Percentiles rank a stretch among this genome's conserved stretches.
phyloP scores from a whole-genome alignment of 1,140 invertebrate genomes.

The Meteorus sp. region DNA sequence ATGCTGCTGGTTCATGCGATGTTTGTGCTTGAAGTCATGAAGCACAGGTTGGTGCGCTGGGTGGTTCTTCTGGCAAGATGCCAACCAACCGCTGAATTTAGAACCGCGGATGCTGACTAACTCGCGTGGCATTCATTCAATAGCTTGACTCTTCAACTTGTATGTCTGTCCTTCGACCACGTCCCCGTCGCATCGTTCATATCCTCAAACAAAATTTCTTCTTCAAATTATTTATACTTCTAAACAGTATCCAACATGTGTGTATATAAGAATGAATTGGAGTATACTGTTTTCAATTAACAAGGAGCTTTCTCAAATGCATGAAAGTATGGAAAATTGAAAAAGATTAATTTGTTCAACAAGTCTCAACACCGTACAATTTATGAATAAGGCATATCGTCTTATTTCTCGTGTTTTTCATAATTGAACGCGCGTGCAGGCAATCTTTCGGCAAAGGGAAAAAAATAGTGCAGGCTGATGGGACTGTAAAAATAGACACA shows the following conservation, averaged over 20 bases:
- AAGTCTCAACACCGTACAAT: no score
- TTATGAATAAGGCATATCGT: no score
- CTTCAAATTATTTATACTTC: no score
- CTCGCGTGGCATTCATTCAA: constrained; percentile 59
- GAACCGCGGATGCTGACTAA: constrained; percentile 58
- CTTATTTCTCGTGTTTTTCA: not conserved
- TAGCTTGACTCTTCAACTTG: constrained; percentile 24
- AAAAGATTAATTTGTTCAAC: no score
- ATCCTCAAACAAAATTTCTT: no score
- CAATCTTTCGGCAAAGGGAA: constrained; percentile 8
- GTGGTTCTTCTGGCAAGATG: constrained; percentile 56
- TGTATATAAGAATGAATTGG: no score
- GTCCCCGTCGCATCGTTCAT: no score
- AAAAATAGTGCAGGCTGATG: not conserved
- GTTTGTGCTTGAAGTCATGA: constrained; percentile 1
- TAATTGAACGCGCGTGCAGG: not conserved
- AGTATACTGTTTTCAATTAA: no score
- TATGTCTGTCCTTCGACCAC: constrained; percentile 10
- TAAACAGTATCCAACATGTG: no score
- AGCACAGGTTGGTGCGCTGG: constrained; percentile 58
- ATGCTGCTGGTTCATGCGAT: not conserved
- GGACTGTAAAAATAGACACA: constrained; percentile 14
- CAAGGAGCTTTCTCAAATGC: no score
- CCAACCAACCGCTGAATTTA: constrained; percentile 57
- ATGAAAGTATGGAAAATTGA: no score